These are phyloP conservation scores for Orchesella flavescens DNA, from an alignment of 2,888 invertebrate species.

Conservation along the genomic window DNA sequence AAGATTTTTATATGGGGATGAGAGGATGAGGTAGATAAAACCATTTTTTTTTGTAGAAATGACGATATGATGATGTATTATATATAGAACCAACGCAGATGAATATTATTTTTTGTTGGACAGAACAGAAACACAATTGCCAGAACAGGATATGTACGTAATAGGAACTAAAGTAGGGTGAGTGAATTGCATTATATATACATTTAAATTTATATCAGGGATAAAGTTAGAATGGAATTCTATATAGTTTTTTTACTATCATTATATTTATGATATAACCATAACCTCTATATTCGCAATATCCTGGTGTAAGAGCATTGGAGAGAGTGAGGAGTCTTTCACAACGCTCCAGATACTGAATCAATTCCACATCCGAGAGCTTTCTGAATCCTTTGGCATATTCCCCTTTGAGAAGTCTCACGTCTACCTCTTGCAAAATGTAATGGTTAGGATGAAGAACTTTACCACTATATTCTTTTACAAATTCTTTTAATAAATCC, in stretches of 20 bases:
- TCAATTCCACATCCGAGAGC: slow-evolving; percentile 47
- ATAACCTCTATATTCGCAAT: slow-evolving; percentile 66
- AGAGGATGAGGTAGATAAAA: too few species aligned
- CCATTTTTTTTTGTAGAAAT: not conserved
- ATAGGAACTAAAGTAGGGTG: not conserved
- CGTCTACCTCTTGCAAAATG: slow-evolving; percentile 67
- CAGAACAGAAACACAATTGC: too few species aligned
- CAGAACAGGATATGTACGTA: not conserved
- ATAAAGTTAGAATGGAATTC: too few species aligned
- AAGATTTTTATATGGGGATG: slow-evolving; percentile 14
- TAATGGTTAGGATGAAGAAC: slow-evolving; percentile 68
- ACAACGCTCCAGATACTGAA: slow-evolving; percentile 60
- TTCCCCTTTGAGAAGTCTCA: slow-evolving; percentile 59
- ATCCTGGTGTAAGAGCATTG: slow-evolving; percentile 63
- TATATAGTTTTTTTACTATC: too few species aligned
- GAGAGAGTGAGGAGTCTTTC: slow-evolving; percentile 54
- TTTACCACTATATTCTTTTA: slow-evolving; percentile 48
- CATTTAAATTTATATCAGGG: too few species aligned
- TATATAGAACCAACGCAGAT: not conserved
- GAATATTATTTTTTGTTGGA: not conserved
- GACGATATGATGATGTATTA: not conserved
- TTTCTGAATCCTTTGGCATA: slow-evolving; percentile 40
- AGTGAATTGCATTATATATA: not conserved
- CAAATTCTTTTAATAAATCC: slow-evolving; percentile 63
- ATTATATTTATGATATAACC: too few species aligned